Conservation (phyloP, 1,140 invertebrate species). For the Drosophila aff. region DNA sequence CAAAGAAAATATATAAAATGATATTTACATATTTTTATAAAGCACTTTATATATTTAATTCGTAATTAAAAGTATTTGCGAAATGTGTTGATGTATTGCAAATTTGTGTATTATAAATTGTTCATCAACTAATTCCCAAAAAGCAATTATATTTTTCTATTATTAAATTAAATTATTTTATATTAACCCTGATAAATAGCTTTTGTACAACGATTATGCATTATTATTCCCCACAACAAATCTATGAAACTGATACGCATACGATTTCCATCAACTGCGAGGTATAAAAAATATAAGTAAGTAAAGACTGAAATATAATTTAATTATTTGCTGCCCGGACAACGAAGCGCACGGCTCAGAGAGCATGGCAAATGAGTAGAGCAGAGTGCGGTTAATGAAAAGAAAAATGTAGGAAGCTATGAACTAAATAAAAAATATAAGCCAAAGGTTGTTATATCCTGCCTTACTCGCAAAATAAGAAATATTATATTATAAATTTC, state of each 20-base stretch:
- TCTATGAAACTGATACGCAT: neutral
- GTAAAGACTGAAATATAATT: conserved; percentile 29
- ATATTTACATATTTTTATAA: no score
- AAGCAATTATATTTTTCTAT: no score
- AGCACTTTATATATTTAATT: no score
- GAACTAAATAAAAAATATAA: conserved; percentile 15
- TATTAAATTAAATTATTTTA: no score
- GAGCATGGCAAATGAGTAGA: conserved; percentile 51
- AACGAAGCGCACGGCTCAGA: conserved; percentile 24
- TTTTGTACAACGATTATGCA: neutral
- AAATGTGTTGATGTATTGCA: no score
- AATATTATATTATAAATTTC: neutral
- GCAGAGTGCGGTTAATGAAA: conserved; percentile 35
- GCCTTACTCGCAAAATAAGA: neutral
- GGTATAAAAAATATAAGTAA: conserved; percentile 11
- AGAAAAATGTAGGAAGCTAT: conserved; percentile 31
- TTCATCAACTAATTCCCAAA: no score
- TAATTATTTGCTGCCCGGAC: conserved; percentile 30
- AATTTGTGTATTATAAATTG: no score
- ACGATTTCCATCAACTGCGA: neutral
- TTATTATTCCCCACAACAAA: neutral
- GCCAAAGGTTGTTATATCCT: conserved; percentile 10
- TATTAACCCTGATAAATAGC: neutral
- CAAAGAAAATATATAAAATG: neutral
- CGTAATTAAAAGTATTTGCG: no score